A percentile compares a stretch with the other conserved stretches of the same genome.
Conservation (phyloP, 2,797 vertebrate genomes). For the Linurgus olivaceus region DNA sequence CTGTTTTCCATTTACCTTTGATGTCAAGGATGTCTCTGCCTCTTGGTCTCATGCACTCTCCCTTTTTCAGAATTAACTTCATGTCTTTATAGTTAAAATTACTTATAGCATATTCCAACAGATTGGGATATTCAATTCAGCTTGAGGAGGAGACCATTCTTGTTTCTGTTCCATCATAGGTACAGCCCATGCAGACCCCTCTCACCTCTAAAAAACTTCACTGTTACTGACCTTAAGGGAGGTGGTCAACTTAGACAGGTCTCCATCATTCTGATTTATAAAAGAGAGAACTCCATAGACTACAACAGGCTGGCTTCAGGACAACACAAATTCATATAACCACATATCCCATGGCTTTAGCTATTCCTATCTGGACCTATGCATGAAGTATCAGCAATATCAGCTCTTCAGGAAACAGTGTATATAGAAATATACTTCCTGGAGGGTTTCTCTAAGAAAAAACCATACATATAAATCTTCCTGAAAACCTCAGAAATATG, state of each 20-base stretch:
- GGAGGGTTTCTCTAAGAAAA: not conserved
- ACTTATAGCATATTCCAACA: not conserved
- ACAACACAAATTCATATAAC: not conserved
- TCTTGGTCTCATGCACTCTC: not conserved
- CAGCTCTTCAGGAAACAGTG: not conserved
- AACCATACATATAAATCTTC: not conserved
- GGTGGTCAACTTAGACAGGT: not conserved
- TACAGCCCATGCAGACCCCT: not conserved
- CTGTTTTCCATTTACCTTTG: constrained; percentile 5
- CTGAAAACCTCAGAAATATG: not conserved
- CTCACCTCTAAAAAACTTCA: not conserved
- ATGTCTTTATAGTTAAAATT: not conserved
- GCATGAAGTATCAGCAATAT: not conserved
- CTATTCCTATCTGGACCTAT: not conserved
- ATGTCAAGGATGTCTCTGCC: constrained; percentile 12
- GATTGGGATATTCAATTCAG: not conserved
- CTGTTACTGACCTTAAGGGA: not conserved
- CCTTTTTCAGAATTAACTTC: not conserved
- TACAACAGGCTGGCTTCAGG: not conserved
- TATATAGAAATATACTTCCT: not conserved
- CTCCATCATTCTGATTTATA: not conserved
- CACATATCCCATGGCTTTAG: not conserved
- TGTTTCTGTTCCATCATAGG: not conserved
- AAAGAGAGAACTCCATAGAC: not conserved
- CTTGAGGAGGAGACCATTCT: not conserved